Conservation (phyloP, 1,140 invertebrate species). For the Drosophila varians region DNA sequence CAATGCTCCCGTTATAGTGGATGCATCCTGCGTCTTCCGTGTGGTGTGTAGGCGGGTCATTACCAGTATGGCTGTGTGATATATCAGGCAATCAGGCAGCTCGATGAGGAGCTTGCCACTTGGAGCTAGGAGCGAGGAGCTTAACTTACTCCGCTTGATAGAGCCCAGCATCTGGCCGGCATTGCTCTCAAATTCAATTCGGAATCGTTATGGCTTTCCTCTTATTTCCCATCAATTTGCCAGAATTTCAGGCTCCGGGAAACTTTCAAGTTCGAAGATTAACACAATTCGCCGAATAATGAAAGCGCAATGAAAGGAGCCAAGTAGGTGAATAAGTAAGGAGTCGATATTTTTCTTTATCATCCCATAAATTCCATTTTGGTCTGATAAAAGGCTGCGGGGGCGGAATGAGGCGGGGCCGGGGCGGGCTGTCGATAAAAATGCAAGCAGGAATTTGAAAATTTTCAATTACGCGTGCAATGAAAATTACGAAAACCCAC, state of each 20-base stretch:
- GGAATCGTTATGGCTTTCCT: neutral
- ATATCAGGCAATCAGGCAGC: slow-evolving; percentile 40
- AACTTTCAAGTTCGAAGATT: slow-evolving; percentile 65
- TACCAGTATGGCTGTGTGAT: slow-evolving; percentile 20
- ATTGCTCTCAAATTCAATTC: slow-evolving; percentile 38
- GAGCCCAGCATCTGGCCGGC: slow-evolving; percentile 1
- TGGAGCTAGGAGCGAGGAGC: neutral
- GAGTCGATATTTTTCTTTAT: slow-evolving; percentile 70
- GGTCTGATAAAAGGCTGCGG: slow-evolving; percentile 46
- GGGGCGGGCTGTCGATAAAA: slow-evolving; percentile 51
- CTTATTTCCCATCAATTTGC: slow-evolving; percentile 57
- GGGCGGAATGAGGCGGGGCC: neutral
- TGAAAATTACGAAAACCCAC: slow-evolving; percentile 82
- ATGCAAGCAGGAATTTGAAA: slow-evolving; percentile 81
- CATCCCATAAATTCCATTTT: slow-evolving; percentile 74
- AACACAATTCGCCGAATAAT: slow-evolving; percentile 81
- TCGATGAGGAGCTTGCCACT: neutral
- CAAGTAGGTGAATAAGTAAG: neutral
- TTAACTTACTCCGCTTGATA: neutral
- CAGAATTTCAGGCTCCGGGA: slow-evolving; percentile 22
- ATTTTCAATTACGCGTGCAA: slow-evolving; percentile 82
- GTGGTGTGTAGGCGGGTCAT: slow-evolving; percentile 11
- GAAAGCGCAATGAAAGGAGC: slow-evolving; percentile 69
- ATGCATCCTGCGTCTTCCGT: neutral
- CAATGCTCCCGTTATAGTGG: slow-evolving; percentile 72